Conservation (phyloP, 2,797 vertebrate species). For the Pygocentrus nattereri region DNA sequence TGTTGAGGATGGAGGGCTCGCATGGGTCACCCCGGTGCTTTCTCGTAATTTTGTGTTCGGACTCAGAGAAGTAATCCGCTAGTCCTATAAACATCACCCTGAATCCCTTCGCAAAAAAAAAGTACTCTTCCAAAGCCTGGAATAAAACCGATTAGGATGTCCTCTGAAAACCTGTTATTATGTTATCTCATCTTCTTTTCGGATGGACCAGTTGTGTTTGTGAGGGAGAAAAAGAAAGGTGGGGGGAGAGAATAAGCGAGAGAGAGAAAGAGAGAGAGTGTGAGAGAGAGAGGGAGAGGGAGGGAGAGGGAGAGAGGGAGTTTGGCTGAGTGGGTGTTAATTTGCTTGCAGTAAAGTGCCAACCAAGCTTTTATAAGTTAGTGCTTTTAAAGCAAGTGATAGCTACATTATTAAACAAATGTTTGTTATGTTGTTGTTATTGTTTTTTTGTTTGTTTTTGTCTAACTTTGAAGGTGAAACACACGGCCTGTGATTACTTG, state of each 20-base stretch:
- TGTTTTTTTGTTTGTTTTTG: not conserved
- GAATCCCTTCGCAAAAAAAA: slow-evolving; percentile 33
- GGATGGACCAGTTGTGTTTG: slow-evolving; percentile 22
- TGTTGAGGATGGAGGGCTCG: slow-evolving; percentile 4
- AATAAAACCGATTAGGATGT: slow-evolving; percentile 55
- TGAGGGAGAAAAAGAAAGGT: not conserved
- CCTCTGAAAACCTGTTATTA: slow-evolving; percentile 60
- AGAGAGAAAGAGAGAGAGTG: slow-evolving; percentile 1
- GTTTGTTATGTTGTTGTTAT: not conserved
- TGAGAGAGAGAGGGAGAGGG: not conserved
- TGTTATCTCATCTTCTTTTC: slow-evolving; percentile 50
- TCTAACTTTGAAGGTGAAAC: slow-evolving; percentile 5
- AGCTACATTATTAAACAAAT: not conserved
- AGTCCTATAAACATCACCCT: slow-evolving; percentile 32
- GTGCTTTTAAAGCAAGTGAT: slow-evolving; percentile 10
- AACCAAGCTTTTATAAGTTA: not conserved
- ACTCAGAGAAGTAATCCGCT: slow-evolving; percentile 44
- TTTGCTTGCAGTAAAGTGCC: not conserved
- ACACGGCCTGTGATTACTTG: slow-evolving; percentile 19
- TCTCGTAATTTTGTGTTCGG: slow-evolving; percentile 24
- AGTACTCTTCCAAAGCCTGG: slow-evolving; percentile 20
- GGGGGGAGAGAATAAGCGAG: not conserved
- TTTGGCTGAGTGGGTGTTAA: not conserved
- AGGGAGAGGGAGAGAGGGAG: not conserved
- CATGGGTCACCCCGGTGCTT: not conserved